Evolutionary conservation across 2,888 invertebrate genomes (phyloP).

Genomic region (Charanyca ferruginea): DNA sequence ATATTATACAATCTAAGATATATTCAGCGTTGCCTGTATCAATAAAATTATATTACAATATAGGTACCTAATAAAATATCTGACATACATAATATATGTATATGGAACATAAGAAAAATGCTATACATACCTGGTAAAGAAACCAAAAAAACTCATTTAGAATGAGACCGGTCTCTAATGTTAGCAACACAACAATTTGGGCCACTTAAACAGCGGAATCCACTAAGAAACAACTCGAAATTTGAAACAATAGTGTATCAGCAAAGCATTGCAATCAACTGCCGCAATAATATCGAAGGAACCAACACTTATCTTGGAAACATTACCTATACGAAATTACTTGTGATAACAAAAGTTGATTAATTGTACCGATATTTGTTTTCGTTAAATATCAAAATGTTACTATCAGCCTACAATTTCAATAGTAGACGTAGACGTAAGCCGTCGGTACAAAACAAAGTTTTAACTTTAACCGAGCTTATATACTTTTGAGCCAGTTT

Average conservation of each 20-base stretch:
- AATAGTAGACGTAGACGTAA: neutral
- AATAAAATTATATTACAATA: constrained; percentile 12
- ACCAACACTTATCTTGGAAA: constrained; percentile 69
- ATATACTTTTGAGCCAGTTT: no score
- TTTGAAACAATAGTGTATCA: constrained; percentile 65
- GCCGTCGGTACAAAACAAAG: no score
- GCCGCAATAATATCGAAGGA: constrained; percentile 67
- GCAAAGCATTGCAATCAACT: constrained; percentile 71
- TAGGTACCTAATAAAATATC: no score
- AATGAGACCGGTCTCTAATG: constrained; percentile 24
- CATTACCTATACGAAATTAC: constrained; percentile 69
- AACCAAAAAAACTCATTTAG: constrained; percentile 72
- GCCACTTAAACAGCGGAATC: constrained; percentile 37
- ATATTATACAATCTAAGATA: constrained; percentile 40
- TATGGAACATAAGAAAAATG: constrained; percentile 10
- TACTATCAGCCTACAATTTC: constrained; percentile 6
- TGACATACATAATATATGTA: neutral
- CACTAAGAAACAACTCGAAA: constrained; percentile 47
- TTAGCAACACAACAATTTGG: constrained; percentile 31
- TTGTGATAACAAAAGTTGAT: constrained; percentile 69
- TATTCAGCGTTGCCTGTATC: constrained; percentile 28
- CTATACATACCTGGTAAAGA: constrained; percentile 69
- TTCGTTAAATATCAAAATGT: constrained; percentile 14
- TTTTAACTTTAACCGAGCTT: no score
- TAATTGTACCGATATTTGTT: constrained; percentile 59